These are phyloP conservation scores for Ameiurus melas DNA, from an alignment of 2,113 vertebrate species.

Conservation along the genomic window DNA sequence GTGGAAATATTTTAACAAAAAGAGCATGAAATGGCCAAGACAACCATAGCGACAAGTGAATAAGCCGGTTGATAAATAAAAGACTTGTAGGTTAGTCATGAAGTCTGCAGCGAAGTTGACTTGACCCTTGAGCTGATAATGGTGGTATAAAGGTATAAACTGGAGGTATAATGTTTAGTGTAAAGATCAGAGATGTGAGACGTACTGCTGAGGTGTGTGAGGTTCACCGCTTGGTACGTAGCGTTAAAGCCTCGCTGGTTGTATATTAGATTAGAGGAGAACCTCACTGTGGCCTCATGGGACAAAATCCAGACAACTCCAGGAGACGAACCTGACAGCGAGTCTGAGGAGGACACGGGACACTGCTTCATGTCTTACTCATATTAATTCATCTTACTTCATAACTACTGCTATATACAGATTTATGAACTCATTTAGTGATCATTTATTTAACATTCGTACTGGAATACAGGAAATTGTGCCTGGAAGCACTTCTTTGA, in stretches of 20 bases:
- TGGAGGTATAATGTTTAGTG: background rate
- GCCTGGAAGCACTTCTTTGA: too few relatives aligned
- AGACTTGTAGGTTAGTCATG: background rate
- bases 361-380: background rate
- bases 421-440: background rate
- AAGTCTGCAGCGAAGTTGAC: background rate
- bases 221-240: conserved; percentile 71
- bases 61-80: background rate
- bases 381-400: background rate
- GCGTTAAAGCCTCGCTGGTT: conserved; percentile 78
- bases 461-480: background rate
- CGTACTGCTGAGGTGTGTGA: conserved; percentile 76
- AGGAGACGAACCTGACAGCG: conserved; percentile 74
- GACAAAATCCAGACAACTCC: conserved; percentile 79
- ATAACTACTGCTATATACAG: background rate
- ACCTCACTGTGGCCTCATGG: conserved; percentile 79
- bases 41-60: background rate
- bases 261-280: conserved; percentile 70
- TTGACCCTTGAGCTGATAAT: background rate
- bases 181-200: conserved; percentile 22
- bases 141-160: too few relatives aligned
- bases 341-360: conserved; percentile 67
- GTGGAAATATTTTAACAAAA: background rate
- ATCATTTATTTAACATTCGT: background rate
- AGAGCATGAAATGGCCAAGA: background rate